Base-by-base conservation (phyloP, 1,140 invertebrate species). In the Proales similis region DNA sequence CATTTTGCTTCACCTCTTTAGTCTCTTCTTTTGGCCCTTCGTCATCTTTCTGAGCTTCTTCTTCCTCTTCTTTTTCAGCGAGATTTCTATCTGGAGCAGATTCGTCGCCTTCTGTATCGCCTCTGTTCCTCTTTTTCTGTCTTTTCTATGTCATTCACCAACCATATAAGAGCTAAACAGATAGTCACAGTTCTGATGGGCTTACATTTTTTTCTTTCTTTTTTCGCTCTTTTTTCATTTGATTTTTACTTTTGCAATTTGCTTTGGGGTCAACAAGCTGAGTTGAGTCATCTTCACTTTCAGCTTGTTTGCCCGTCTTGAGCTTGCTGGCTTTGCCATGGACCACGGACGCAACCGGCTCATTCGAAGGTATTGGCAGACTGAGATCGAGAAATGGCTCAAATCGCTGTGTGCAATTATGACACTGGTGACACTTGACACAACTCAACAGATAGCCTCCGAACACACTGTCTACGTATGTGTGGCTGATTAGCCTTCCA, bases 361-460 rank as follows among this genome's bases (percentile, higher is more conserved):
- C 26, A 14, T 36, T 36, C 42, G 26, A 17, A 20, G 22, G 20
- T 14, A 95, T 83, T 0, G 92, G 89, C 48, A 97, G 75, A 65
- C 90, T 93, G 48, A 97, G 79, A 78, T 98, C 92, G 48, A 95
- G 78, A 73, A 97, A 96, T 66, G 86, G 85, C 75, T 97, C 93
- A 63, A 85, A 84, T 12, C 87, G 80, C 68, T 87, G 84, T 0
- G 88, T 91, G 5, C 84, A 81, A 66, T 67, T 71, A 63, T 84
- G 79, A 72, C 92, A 95, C 47, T 88, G 85, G 68, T 90, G 82
- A 75, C 91, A 96, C 57, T 87, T 81, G 20, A 94, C 77, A 0
- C 86, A 91, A 20, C 87, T 92, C 1, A 93, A 85, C 5, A 94
- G 78, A 66, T 86, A 83, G 0, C 92, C 91, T 39, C 87, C 84